phyloP scores from a whole-genome alignment of 92 coral and sea anemone genomes.

The Actinernus sp. region DNA sequence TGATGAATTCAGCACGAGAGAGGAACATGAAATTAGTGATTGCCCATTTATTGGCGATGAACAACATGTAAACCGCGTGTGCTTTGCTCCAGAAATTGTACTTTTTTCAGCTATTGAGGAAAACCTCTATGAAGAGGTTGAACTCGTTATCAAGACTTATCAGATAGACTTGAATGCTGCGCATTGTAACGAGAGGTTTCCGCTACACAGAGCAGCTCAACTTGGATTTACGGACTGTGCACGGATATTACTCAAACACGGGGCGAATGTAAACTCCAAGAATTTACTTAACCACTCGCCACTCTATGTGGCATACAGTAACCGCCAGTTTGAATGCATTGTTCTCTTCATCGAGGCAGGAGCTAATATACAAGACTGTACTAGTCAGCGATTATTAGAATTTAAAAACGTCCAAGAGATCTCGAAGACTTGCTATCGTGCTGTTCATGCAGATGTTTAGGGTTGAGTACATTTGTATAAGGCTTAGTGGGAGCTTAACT shows the following conservation, averaged over 20 bases:
- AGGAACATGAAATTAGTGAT: not conserved
- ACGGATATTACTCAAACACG: slow-evolving; percentile 44
- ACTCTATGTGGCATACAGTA: slow-evolving; percentile 45
- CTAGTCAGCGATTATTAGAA: slow-evolving; percentile 54
- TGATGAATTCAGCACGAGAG: not conserved
- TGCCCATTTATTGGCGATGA: slow-evolving; percentile 1
- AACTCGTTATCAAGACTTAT: slow-evolving; percentile 25
- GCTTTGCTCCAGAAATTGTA: slow-evolving; percentile 53
- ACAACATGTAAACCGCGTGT: slow-evolving; percentile 3
- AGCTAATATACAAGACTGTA: slow-evolving; percentile 68
- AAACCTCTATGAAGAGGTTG: slow-evolving; percentile 45
- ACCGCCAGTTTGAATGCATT: slow-evolving; percentile 70
- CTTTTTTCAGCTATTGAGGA: slow-evolving; percentile 64
- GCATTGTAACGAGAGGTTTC: slow-evolving; percentile 35
- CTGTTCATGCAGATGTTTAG: slow-evolving; percentile 33
- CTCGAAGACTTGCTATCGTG: slow-evolving; percentile 56
- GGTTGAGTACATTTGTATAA: no score
- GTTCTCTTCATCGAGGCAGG: slow-evolving; percentile 74
- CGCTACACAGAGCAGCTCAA: slow-evolving; percentile 73
- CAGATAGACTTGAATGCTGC: slow-evolving; percentile 56
- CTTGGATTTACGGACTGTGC: slow-evolving; percentile 64
- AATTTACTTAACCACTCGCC: slow-evolving; percentile 43
- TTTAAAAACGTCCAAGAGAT: slow-evolving; percentile 40
- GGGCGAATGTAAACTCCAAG: slow-evolving; percentile 60
- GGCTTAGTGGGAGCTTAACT: no score